phyloP scores from a whole-genome alignment of 92 coral and sea anemone genomes.

The Porites cylindrica region DNA sequence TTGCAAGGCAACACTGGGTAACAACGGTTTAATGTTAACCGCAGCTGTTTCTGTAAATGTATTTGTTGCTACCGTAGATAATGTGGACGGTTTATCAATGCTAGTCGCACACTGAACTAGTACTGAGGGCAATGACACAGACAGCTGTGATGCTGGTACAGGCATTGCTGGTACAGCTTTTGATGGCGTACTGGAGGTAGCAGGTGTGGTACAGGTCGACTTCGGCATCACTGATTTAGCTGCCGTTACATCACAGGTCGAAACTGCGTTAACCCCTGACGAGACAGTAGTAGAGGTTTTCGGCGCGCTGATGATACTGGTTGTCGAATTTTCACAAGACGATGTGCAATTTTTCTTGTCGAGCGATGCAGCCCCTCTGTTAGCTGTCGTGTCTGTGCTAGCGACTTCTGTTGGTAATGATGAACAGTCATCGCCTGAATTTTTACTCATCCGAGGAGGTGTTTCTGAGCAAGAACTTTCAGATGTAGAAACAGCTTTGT shows the following conservation, averaged over 20 bases:
- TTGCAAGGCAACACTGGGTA: not conserved
- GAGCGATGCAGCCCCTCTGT: not conserved
- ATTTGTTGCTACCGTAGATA: not conserved
- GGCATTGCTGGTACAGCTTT: not conserved
- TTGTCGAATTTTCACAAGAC: not conserved
- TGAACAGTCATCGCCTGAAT: not conserved
- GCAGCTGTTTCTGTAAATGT: slow-evolving; percentile 13
- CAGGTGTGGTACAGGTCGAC: not conserved
- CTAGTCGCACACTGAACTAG: slow-evolving; percentile 1
- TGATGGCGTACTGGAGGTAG: not conserved
- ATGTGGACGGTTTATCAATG: not conserved
- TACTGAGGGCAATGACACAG: not conserved
- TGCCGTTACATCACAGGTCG: not conserved
- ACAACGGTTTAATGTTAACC: not conserved
- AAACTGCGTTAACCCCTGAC: not conserved
- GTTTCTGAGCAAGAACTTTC: not conserved
- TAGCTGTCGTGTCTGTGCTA: not conserved
- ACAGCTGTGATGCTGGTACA: slow-evolving; percentile 2
- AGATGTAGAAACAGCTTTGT: not conserved
- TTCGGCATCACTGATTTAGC: not conserved
- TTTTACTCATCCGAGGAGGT: not conserved
- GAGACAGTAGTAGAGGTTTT: not conserved
- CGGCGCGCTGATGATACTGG: not conserved
- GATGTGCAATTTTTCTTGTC: not conserved
- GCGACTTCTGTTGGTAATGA: not conserved